A percentile compares a stretch with the other conserved stretches of the same genome.
Evolutionary conservation across 2,113 vertebrate species (phyloP).

Genomic region (Excalfactoria chinensis): DNA sequence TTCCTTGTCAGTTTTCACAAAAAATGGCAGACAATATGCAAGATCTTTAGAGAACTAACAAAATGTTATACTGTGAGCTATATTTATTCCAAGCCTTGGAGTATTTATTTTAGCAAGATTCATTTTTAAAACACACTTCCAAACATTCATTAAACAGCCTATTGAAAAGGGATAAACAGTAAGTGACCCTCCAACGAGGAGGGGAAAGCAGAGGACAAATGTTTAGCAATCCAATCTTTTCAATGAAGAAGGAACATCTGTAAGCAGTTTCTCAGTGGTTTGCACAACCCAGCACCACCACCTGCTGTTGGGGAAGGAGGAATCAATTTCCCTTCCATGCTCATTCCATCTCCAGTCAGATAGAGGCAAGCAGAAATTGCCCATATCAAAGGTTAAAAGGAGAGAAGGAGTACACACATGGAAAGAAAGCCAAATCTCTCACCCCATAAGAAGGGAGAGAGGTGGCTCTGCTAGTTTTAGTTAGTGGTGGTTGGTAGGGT

Average conservation of each 20-base stretch:
- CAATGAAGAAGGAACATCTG: neutral
- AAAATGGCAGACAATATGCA: neutral
- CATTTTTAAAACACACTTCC: neutral
- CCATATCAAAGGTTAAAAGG: neutral
- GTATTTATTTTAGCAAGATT: neutral
- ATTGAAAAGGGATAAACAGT: neutral
- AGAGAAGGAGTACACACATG: neutral
- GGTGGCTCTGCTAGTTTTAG: neutral
- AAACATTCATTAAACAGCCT: neutral
- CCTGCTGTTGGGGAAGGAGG: slow-evolving; percentile 73
- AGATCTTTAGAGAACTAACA: neutral
- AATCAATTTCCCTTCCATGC: neutral
- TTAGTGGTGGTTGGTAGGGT: rapidly evolving
- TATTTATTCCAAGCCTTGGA: neutral
- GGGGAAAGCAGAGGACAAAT: neutral
- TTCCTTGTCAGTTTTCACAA: neutral
- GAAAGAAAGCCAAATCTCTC: neutral
- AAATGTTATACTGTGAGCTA: neutral
- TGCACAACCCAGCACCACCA: slow-evolving; percentile 67
- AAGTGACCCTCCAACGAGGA: neutral
- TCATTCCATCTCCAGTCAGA: neutral
- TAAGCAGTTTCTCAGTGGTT: neutral
- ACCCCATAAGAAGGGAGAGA: neutral
- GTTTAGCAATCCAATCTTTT: neutral
- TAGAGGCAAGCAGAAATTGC: neutral